Conservation (phyloP, 1,140 invertebrate genomes). For the Maniola jurtina region DNA sequence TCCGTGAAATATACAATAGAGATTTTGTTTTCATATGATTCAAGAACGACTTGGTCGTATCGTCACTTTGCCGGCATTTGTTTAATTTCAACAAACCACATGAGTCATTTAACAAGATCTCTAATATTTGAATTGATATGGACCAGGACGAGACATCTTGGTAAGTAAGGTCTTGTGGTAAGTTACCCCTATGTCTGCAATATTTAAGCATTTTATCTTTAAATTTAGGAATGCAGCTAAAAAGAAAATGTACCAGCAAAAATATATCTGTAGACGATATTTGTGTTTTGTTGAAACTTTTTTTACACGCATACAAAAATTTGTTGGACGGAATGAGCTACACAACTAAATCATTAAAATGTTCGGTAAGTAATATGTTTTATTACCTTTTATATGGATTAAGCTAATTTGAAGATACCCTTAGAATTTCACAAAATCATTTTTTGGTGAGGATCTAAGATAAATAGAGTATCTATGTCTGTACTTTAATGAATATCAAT, state of each 20-base stretch:
- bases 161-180: too few relatives aligned
- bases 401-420: too few relatives aligned
- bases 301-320: not conserved
- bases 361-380: not conserved
- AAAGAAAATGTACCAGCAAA: not conserved
- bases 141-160: slow-evolving; percentile 4
- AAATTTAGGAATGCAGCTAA: not conserved
- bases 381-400: not conserved
- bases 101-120: slow-evolving; percentile 4
- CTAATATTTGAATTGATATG: slow-evolving; percentile 4
- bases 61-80: not conserved
- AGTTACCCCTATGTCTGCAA: too few relatives aligned
- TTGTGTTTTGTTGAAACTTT: not conserved
- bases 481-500: too few relatives aligned
- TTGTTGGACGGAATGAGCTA: not conserved
- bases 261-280: not conserved
- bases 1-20: not conserved
- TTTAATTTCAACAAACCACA: not conserved
- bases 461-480: too few relatives aligned
- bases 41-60: not conserved
- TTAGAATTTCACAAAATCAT: too few relatives aligned
- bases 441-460: too few relatives aligned
- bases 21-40: not conserved
- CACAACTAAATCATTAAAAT: not conserved
- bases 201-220: too few relatives aligned